Evolutionary conservation across 2,797 vertebrate genomes (phyloP).

Genomic region (Chromobotia macracanthus): DNA sequence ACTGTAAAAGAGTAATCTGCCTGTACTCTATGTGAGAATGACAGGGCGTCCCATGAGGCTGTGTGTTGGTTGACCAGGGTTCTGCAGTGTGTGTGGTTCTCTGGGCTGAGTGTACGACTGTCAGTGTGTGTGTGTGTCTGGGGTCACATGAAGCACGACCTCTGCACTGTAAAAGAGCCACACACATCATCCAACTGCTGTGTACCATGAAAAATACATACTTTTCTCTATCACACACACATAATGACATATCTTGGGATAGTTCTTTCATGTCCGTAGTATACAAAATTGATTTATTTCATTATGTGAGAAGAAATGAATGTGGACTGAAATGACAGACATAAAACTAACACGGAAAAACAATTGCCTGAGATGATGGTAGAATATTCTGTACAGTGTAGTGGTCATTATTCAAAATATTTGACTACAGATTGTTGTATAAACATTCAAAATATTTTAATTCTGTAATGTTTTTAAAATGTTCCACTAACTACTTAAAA

Average conservation of each 20-base stretch:
- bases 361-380: no score
- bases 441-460: no score
- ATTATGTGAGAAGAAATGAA: neutral
- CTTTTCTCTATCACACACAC: conserved; percentile 27
- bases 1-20: conserved; percentile 48
- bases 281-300: neutral
- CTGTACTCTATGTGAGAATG: conserved; percentile 38
- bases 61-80: conserved; percentile 64
- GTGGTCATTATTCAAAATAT: neutral
- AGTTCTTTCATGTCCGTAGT: neutral
- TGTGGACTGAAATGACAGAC: neutral
- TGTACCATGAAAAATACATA: conserved; percentile 57
- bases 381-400: neutral
- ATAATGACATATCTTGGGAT: neutral
- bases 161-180: conserved; percentile 68
- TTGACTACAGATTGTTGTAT: no score
- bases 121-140: conserved; percentile 68
- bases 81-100: conserved; percentile 49
- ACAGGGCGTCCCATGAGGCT: conserved; percentile 70
- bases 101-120: conserved; percentile 56
- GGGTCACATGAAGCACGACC: conserved; percentile 72
- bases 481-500: no score
- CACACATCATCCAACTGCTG: conserved; percentile 70
- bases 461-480: no score
- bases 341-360: neutral